phyloP scores from a whole-genome alignment of 2,113 vertebrate species.

The Aplodontia rufa region DNA sequence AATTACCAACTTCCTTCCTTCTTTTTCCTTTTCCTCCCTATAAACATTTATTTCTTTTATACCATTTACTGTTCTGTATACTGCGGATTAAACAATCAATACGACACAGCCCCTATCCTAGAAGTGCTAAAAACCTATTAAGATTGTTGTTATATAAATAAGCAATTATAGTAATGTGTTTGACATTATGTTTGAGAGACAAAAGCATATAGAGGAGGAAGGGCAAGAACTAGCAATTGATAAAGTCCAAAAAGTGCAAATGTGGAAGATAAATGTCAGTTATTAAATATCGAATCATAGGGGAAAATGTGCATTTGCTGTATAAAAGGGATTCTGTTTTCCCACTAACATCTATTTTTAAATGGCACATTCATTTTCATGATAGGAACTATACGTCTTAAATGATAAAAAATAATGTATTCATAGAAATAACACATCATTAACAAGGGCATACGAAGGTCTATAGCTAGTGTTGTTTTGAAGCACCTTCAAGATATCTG shows the following conservation, averaged over 20 bases:
- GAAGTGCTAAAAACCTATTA: neutral
- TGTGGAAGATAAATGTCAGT: neutral
- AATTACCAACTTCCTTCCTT: neutral
- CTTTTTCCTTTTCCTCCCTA: neutral
- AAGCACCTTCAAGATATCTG: neutral
- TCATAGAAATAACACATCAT: neutral
- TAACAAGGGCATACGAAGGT: neutral
- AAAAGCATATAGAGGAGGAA: neutral
- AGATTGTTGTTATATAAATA: neutral
- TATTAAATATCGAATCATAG: neutral
- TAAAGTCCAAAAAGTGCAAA: neutral
- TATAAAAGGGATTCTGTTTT: constrained; percentile 7
- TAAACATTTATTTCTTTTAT: neutral
- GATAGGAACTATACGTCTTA: neutral
- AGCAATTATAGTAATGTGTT: neutral
- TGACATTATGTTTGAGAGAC: neutral
- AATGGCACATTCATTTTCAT: neutral
- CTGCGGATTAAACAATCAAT: neutral
- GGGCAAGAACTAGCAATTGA: neutral
- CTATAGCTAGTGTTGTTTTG: neutral
- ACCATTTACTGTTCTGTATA: neutral
- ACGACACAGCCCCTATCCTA: rapidly evolving
- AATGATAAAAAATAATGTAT: neutral
- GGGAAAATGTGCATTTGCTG: neutral
- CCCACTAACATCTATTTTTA: neutral